Conservation (phyloP, 2,797 vertebrate genomes). For the Setipinna tenuifilis region DNA sequence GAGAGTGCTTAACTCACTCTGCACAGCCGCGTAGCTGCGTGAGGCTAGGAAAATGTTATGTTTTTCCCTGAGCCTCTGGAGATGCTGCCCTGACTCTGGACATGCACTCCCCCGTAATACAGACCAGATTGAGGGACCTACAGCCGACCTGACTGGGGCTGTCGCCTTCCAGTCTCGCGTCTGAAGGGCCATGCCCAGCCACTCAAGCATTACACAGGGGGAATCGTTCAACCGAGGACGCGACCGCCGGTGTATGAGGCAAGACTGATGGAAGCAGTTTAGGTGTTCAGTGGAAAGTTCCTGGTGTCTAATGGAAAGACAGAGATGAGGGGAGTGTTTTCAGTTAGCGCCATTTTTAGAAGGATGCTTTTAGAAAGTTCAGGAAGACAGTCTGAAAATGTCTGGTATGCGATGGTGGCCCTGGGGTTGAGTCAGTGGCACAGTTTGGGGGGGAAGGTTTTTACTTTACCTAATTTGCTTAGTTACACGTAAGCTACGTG, state of each 20-base stretch:
- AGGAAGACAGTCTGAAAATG: neutral
- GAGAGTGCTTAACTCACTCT: neutral
- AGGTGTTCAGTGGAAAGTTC: slow-evolving; percentile 1
- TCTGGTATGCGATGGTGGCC: neutral
- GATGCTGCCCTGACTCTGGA: slow-evolving; percentile 51
- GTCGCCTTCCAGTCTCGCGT: slow-evolving; percentile 10
- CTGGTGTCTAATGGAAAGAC: neutral
- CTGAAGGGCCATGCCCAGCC: slow-evolving; percentile 5
- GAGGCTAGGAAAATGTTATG: slow-evolving; percentile 65
- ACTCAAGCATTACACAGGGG: slow-evolving; percentile 15
- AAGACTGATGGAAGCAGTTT: neutral
- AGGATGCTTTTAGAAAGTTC: neutral
- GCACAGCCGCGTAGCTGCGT: slow-evolving; percentile 27
- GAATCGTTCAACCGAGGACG: neutral
- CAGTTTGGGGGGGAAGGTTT: neutral
- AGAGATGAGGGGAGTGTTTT: neutral
- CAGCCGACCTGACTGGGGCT: neutral
- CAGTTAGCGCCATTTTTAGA: neutral
- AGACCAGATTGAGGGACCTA: slow-evolving; percentile 52
- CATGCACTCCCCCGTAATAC: slow-evolving; percentile 53
- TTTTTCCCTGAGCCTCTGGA: slow-evolving; percentile 55
- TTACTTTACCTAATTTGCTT: neutral
- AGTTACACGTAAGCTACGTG: neutral
- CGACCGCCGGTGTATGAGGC: neutral
- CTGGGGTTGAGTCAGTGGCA: neutral